Percentiles rank a stretch among this genome's conserved stretches.
Evolutionary conservation across 2,797 vertebrate species (phyloP).

Genomic region (Hozukius guyotensis): DNA sequence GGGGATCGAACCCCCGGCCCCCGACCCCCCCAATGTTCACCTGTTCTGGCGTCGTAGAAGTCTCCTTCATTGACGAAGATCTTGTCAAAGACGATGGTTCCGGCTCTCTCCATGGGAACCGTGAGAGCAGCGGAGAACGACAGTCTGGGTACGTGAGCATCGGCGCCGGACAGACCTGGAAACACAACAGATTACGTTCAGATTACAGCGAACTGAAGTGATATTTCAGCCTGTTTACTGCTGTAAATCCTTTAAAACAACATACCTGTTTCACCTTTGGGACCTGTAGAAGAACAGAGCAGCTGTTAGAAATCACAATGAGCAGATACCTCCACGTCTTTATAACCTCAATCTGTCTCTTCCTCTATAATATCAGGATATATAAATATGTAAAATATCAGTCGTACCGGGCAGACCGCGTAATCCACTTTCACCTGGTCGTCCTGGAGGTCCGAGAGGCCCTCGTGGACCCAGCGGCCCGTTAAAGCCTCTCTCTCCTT

Average conservation of each 20-base stretch:
- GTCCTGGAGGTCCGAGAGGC: slow-evolving; percentile 76
- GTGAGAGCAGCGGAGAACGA: slow-evolving; percentile 93
- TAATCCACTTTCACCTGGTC: slow-evolving; percentile 74
- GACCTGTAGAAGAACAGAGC: slow-evolving; percentile 73
- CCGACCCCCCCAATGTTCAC: slow-evolving; percentile 53
- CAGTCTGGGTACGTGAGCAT: slow-evolving; percentile 79
- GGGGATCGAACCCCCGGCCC: not conserved
- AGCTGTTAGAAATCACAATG: not conserved
- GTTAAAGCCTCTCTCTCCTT: slow-evolving; percentile 78
- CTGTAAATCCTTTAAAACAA: not conserved
- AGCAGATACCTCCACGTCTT: not conserved
- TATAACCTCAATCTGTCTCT: not conserved
- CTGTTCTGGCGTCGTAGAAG: slow-evolving; percentile 87
- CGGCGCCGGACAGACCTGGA: slow-evolving; percentile 84
- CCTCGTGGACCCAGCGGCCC: slow-evolving; percentile 78
- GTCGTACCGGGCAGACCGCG: slow-evolving; percentile 81
- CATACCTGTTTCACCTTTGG: slow-evolving; percentile 84
- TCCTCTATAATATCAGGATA: not conserved
- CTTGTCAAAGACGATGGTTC: slow-evolving; percentile 92
- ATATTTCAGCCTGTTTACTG: not conserved
- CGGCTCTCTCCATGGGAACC: slow-evolving; percentile 81
- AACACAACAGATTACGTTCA: too few relatives aligned
- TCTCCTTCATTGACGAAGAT: slow-evolving; percentile 90
- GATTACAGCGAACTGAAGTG: too few relatives aligned
- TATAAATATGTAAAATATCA: not conserved